These are phyloP conservation scores for Manis javanica DNA, from an alignment of 2,797 vertebrate genomes.

Conservation along the genomic window DNA sequence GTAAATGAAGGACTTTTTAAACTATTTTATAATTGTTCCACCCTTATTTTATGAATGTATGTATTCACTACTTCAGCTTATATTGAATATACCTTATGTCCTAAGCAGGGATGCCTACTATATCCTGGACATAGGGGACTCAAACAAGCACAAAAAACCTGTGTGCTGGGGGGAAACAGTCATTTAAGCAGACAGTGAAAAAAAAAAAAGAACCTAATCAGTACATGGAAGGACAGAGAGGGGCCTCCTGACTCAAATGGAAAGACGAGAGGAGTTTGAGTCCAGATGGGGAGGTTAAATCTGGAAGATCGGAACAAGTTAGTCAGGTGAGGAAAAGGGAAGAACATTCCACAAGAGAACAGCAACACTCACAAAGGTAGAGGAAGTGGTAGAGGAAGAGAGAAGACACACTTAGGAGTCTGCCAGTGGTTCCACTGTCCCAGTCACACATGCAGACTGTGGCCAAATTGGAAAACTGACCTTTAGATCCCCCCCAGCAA, in stretches of 20 bases:
- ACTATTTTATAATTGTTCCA: background rate
- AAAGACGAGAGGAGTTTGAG: background rate
- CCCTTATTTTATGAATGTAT: background rate
- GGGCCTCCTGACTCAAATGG: background rate
- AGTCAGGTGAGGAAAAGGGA: background rate
- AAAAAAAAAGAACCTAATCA: background rate
- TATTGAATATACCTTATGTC: too few species aligned
- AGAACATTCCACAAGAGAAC: background rate
- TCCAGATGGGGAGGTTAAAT: background rate
- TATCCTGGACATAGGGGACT: background rate
- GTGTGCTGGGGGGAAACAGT: background rate
- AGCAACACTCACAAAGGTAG: background rate
- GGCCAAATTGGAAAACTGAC: background rate
- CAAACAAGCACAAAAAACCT: background rate
- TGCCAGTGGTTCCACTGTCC: background rate
- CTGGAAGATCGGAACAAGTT: background rate
- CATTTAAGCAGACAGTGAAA: background rate
- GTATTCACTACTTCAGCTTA: background rate
- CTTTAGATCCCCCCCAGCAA: background rate
- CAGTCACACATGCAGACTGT: background rate
- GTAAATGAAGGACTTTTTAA: slow-evolving; percentile 83
- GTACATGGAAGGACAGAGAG: background rate
- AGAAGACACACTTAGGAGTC: background rate
- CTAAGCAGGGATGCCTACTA: background rate
- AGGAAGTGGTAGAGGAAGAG: background rate